Conservation (phyloP, 35 echinoderm and acorn worm genomes). For the Hemicentrotus pulcherrimus region DNA sequence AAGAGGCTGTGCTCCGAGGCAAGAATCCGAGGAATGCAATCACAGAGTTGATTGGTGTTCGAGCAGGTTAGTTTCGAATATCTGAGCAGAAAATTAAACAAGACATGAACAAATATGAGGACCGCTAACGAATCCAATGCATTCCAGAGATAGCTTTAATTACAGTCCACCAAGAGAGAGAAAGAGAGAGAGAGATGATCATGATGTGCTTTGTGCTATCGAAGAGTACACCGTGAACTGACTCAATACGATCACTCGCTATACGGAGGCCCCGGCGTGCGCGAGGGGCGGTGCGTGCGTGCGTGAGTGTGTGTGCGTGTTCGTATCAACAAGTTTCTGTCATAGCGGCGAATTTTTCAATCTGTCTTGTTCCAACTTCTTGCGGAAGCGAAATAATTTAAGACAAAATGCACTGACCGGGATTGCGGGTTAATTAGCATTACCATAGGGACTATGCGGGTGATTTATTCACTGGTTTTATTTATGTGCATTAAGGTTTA, state of each 20-base stretch:
- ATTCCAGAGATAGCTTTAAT: background rate
- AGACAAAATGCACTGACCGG: background rate
- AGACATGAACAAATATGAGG: background rate
- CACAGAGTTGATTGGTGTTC: background rate
- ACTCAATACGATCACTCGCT: background rate
- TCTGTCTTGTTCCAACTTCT: background rate
- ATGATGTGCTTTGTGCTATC: background rate
- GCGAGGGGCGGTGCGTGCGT: background rate
- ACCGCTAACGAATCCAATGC: background rate
- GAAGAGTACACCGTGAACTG: background rate
- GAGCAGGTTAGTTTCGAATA: background rate
- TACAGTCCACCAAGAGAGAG: background rate
- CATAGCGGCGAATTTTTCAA: background rate
- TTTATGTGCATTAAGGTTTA: constrained; percentile 14
- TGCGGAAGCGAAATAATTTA: background rate
- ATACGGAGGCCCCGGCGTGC: background rate
- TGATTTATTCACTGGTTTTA: background rate
- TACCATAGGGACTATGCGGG: background rate
- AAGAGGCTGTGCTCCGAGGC: background rate
- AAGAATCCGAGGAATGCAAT: background rate
- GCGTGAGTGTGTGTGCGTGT: background rate
- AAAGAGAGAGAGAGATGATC: background rate
- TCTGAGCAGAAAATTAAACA: background rate
- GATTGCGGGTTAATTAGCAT: constrained; percentile 11
- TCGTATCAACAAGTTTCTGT: constrained; percentile 8